phyloP scores from a whole-genome alignment of 2,797 vertebrate genomes.

The Hyperoplus immaculatus region DNA sequence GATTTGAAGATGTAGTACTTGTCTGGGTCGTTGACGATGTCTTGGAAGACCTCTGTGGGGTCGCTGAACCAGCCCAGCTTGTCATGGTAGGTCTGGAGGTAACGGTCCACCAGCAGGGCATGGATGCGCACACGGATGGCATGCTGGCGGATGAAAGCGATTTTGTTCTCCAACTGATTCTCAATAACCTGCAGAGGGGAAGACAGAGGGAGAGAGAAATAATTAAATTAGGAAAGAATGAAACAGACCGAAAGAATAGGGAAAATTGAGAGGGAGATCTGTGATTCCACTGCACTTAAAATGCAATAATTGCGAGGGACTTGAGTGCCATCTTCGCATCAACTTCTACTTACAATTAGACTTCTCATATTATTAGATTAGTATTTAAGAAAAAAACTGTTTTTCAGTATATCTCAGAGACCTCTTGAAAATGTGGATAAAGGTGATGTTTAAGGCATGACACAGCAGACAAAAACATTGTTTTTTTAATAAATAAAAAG shows the following conservation, averaged over 20 bases:
- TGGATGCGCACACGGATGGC: constrained; percentile 98
- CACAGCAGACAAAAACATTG: too few relatives aligned
- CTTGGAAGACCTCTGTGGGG: constrained; percentile 91
- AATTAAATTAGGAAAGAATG: background rate
- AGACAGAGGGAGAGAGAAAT: background rate
- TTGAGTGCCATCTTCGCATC: background rate
- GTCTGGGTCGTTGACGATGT: constrained; percentile 98
- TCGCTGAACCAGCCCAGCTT: constrained; percentile 98
- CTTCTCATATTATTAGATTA: background rate
- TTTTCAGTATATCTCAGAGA: background rate
- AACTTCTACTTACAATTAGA: background rate
- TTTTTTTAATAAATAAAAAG: too few relatives aligned
- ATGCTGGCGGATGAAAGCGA: constrained; percentile 97
- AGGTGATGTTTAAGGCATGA: too few relatives aligned
- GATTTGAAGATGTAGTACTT: constrained; percentile 99
- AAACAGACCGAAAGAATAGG: background rate
- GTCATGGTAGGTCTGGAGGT: constrained; percentile 95
- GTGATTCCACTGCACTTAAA: background rate
- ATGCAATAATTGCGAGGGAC: background rate
- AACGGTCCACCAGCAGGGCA: constrained; percentile 94
- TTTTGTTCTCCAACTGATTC: constrained; percentile 98
- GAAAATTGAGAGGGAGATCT: background rate
- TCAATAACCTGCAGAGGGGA: constrained; percentile 91
- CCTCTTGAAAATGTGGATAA: background rate
- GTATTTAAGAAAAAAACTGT: background rate